A percentile compares a stretch with the other conserved stretches of the same genome.
Conservation (phyloP, 2,797 vertebrate genomes). For the Microcaecilia unicolor region DNA sequence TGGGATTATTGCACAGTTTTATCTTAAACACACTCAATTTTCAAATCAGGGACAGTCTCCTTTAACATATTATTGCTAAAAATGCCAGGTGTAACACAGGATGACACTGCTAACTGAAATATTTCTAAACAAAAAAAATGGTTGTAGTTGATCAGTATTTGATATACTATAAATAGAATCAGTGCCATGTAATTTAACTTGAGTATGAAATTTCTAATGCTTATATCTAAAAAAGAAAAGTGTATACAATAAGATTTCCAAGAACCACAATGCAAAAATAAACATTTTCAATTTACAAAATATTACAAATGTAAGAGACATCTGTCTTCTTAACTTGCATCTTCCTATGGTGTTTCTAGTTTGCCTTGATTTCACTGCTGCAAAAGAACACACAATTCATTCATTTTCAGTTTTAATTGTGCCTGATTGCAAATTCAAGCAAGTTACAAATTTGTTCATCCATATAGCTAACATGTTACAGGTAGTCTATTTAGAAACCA, state of each 20-base stretch:
- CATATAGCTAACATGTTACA: no score
- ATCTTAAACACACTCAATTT: no score
- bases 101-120: slow-evolving; percentile 3
- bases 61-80: slow-evolving; percentile 22
- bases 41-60: no score
- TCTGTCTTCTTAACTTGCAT: slow-evolving; percentile 31
- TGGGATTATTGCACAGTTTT: neutral
- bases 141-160: neutral
- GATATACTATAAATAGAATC: slow-evolving; percentile 1
- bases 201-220: slow-evolving; percentile 43
- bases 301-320: slow-evolving; percentile 47
- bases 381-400: slow-evolving; percentile 28
- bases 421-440: no score
- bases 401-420: no score
- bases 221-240: slow-evolving; percentile 48
- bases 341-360: slow-evolving; percentile 30
- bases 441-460: no score
- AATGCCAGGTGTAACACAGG: slow-evolving; percentile 7
- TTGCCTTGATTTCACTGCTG: slow-evolving; percentile 50
- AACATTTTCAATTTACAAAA: slow-evolving; percentile 69
- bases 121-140: slow-evolving; percentile 1
- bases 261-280: slow-evolving; percentile 71
- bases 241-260: slow-evolving; percentile 43
- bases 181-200: slow-evolving; percentile 32
- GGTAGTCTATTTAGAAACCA: no score